Evolutionary conservation across 2,888 invertebrate genomes (phyloP).

Genomic region (Brachyptera risi): DNA sequence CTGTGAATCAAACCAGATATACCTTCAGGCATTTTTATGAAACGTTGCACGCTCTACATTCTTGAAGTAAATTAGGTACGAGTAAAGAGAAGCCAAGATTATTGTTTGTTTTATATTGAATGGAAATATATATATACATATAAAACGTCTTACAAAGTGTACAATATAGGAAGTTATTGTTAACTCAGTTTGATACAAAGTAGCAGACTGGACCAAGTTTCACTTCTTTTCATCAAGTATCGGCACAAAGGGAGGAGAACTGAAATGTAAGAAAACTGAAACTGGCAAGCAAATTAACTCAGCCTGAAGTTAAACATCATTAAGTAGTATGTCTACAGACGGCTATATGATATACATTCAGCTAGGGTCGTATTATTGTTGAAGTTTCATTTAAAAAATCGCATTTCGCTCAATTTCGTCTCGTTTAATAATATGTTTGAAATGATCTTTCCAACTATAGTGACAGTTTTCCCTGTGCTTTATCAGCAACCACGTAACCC

Average conservation of each 20-base stretch:
- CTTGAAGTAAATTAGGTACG: neutral
- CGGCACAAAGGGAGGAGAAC: neutral
- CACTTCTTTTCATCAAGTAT: conserved; percentile 1
- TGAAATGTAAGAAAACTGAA: neutral
- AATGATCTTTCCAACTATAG: too few relatives aligned
- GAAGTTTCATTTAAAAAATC: conserved; percentile 19
- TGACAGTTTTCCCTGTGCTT: too few relatives aligned
- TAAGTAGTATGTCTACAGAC: conserved; percentile 20
- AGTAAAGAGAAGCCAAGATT: neutral
- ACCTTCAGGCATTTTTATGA: conserved; percentile 1
- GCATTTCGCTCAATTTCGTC: neutral
- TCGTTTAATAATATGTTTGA: neutral
- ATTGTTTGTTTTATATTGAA: conserved; percentile 11
- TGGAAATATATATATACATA: neutral
- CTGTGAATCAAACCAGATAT: too few relatives aligned
- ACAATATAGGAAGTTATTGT: conserved; percentile 1
- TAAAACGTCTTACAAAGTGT: neutral
- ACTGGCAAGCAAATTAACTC: neutral
- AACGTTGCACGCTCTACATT: conserved; percentile 3
- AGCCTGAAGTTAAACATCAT: conserved; percentile 24
- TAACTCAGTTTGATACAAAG: neutral
- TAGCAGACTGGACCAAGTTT: neutral
- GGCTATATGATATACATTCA: too few relatives aligned
- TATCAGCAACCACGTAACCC: too few relatives aligned
- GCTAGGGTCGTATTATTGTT: neutral